A percentile compares a stretch with the other conserved stretches of the same genome.
Evolutionary conservation across 2,797 vertebrate genomes (phyloP).

Genomic region (Muraenolepis orangiensis): DNA sequence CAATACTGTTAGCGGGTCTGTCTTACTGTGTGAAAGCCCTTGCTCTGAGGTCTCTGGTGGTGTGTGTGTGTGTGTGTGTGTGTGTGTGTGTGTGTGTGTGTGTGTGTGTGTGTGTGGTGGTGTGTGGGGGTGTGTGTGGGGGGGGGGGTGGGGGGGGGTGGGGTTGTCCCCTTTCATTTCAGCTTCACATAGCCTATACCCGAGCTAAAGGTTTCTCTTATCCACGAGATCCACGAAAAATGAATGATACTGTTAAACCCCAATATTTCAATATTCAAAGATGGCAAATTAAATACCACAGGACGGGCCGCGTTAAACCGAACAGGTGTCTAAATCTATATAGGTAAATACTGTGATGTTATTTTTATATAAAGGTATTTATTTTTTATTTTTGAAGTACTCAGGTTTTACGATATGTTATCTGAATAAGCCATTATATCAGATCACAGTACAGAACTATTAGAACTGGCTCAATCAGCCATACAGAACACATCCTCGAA

Average conservation of each 20-base stretch:
- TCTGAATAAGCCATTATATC: conserved; percentile 61
- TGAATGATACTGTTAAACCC: conserved; percentile 10
- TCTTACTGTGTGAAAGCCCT: conserved; percentile 67
- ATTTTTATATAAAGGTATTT: conserved; percentile 70
- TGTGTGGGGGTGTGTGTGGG: too few species aligned
- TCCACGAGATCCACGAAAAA: conserved; percentile 28
- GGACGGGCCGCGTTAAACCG: conserved; percentile 20
- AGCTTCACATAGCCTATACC: conserved; percentile 39
- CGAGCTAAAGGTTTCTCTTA: conserved; percentile 39
- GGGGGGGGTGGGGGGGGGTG: too few species aligned
- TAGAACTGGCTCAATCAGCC: conserved; percentile 34
- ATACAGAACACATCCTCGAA: conserved; percentile 20
- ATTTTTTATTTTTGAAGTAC: conserved; percentile 63
- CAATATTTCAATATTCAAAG: not conserved
- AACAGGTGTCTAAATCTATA: conserved; percentile 16
- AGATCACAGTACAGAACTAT: not conserved
- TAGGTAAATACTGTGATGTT: conserved; percentile 65
- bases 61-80: too few species aligned
- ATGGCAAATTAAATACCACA: conserved; percentile 17
- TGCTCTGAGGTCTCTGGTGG: conserved; percentile 45
- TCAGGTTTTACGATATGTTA: conserved; percentile 69
- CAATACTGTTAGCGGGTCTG: conserved; percentile 60
- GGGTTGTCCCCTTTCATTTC: conserved; percentile 40
- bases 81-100: too few species aligned
- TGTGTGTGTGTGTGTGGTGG: too few species aligned